phyloP scores from a whole-genome alignment of 2,888 invertebrate genomes.

The Tupiocoris notatus region DNA sequence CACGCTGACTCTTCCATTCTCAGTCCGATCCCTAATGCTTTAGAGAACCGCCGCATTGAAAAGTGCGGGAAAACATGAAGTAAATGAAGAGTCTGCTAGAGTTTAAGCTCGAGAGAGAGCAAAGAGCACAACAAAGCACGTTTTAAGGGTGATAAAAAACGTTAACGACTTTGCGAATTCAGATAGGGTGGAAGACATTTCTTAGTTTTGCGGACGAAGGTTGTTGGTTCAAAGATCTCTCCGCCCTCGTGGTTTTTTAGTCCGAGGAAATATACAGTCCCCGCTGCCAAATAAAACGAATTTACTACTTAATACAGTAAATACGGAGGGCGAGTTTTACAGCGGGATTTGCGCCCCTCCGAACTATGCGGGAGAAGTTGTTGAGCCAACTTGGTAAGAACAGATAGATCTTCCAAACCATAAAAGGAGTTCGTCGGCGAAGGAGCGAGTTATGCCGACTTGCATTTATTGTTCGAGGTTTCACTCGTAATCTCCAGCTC shows the following conservation, averaged over 20 bases:
- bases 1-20: neutral
- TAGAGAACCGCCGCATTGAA: neutral
- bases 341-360: conserved; percentile 4
- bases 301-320: conserved; percentile 21
- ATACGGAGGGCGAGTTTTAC: conserved; percentile 4
- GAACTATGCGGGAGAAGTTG: neutral
- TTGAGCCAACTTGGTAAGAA: neutral
- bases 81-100: conserved; percentile 14
- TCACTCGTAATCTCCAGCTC: neutral
- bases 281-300: conserved; percentile 21
- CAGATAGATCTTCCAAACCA: neutral
- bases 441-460: neutral
- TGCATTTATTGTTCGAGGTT: neutral
- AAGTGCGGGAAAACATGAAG: conserved; percentile 22
- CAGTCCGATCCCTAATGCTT: neutral
- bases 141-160: conserved; percentile 36
- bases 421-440: neutral
- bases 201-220: conserved; percentile 13
- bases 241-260: neutral
- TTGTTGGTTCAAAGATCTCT: neutral
- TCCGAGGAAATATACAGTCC: neutral
- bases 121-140: conserved; percentile 26
- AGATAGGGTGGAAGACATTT: conserved; percentile 12
- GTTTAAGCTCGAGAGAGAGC: conserved; percentile 3
- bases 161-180: conserved; percentile 6